Base-by-base conservation (phyloP, 2,888 invertebrate species). In the Cylloceria caligata region DNA sequence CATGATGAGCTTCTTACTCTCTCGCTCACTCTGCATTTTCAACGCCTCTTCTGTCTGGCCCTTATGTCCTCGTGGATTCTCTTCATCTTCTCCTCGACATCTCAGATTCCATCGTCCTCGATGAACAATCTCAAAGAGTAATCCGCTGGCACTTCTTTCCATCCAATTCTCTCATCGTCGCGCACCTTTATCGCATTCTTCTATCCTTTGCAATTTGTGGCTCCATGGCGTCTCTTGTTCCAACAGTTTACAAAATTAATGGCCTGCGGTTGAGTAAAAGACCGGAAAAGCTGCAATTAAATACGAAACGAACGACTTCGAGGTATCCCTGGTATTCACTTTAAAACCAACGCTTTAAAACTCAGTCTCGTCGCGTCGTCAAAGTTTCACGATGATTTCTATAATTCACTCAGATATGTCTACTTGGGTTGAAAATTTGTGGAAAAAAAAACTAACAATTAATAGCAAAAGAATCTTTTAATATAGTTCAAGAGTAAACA, bases 241-340 rank as follows among this genome's bases (percentile, higher is more conserved):
- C 49, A 62, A 55, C 30, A 79, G 30, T 60, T 69, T 80, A 39
- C 69, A 39, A 7, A 60, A 75, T 80, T 64, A 64, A 71, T 36
- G 16, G 34, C 27, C 6, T 11, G 27, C 34, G 24, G 36, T 19
- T 5, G 36, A 36, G 45, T 21, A 27, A 39, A 52, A 13, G n/a
- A 0, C 6, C 16, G 16, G 39, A 39, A n/a, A 11, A 42, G 42
- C 24, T 9, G 42, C 42, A 24, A 57, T 39, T n/a, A 71, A 57
- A 42, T 21, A 49, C 34, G 39, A 69, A 24, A 11, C 71, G 60
- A 24, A 42, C 64, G 13, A 52, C 21, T 13, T 11, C 11, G 5
- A 24, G 52, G 21, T 7, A 52, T 52, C 9, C 3, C 49, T 19
- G 21, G 21, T 49, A 49, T 49, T 21, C 52, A 24, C 52, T 52